Percentiles rank a stretch among this genome's conserved stretches.
These are phyloP conservation scores for Echinops telfairi DNA, from an alignment of 2,113 vertebrate species.

Conservation along the genomic window DNA sequence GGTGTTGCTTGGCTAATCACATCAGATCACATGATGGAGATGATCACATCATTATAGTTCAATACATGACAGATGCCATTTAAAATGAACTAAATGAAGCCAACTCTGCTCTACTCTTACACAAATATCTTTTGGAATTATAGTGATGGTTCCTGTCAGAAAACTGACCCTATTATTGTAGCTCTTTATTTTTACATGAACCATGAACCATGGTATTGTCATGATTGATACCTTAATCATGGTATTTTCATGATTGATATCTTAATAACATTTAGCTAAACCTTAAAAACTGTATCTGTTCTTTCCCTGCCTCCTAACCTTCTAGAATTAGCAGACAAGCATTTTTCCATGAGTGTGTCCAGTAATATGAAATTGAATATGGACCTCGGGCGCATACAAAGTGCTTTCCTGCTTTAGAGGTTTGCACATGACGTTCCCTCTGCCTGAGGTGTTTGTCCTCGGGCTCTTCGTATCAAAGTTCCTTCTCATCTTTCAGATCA, in stretches of 20 bases:
- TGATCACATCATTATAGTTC: no score
- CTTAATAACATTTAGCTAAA: constrained; percentile 31
- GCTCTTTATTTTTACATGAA: no score
- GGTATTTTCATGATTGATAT: constrained; percentile 6
- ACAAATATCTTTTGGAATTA: no score
- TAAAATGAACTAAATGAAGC: no score
- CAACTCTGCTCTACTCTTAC: no score
- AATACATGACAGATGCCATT: no score
- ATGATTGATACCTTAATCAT: constrained; percentile 37
- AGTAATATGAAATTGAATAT: no score
- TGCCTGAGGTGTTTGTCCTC: neutral
- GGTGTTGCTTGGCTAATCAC: no score
- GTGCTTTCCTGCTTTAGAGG: neutral
- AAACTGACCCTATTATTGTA: no score
- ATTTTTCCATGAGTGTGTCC: no score
- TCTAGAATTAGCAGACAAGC: constrained; percentile 1
- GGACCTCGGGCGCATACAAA: neutral
- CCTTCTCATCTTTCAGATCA: constrained; percentile 13
- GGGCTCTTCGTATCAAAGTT: neutral
- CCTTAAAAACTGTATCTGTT: neutral
- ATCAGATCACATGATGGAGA: no score
- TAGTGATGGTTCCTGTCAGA: no score
- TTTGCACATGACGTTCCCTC: neutral
- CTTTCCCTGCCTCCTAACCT: constrained; percentile 24
- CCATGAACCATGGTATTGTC: neutral